Evolutionary conservation across 2,888 invertebrate species (phyloP).

Genomic region (Agrochola macilenta): DNA sequence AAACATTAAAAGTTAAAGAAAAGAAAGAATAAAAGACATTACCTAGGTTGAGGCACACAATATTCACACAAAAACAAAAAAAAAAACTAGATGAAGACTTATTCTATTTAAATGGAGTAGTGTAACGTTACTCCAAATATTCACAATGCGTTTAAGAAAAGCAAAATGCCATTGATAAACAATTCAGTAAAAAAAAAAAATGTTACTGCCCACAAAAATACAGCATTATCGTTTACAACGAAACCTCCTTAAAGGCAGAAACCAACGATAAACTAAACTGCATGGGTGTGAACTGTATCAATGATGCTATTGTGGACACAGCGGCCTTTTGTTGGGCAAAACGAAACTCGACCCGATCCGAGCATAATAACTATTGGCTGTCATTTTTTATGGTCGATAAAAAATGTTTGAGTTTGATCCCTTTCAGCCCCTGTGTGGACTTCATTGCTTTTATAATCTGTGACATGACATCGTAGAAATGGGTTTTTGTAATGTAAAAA

Average conservation of each 20-base stretch:
- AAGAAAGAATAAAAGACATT: too few relatives aligned
- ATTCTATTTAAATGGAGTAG: neutral
- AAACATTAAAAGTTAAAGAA: neutral
- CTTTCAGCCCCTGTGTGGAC: conserved; percentile 23
- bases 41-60: too few relatives aligned
- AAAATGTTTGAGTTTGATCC: conserved; percentile 39
- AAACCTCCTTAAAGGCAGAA: conserved; percentile 7
- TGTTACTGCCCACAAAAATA: neutral
- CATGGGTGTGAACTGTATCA: conserved; percentile 46
- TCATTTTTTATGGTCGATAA: conserved; percentile 54
- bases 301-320: conserved; percentile 38
- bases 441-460: conserved; percentile 35
- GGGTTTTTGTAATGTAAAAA: conserved; percentile 17
- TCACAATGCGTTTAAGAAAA: neutral
- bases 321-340: conserved; percentile 33
- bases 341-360: conserved; percentile 38
- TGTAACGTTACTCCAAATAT: neutral
- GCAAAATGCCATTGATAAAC: neutral
- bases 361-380: conserved; percentile 49
- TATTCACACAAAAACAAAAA: too few relatives aligned
- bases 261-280: conserved; percentile 33
- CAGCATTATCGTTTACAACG: conserved; percentile 17
- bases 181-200: neutral
- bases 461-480: conserved; percentile 14
- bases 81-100: neutral